These are phyloP conservation scores for Epiblema foenella DNA, from an alignment of 2,888 invertebrate species.

Conservation along the genomic window DNA sequence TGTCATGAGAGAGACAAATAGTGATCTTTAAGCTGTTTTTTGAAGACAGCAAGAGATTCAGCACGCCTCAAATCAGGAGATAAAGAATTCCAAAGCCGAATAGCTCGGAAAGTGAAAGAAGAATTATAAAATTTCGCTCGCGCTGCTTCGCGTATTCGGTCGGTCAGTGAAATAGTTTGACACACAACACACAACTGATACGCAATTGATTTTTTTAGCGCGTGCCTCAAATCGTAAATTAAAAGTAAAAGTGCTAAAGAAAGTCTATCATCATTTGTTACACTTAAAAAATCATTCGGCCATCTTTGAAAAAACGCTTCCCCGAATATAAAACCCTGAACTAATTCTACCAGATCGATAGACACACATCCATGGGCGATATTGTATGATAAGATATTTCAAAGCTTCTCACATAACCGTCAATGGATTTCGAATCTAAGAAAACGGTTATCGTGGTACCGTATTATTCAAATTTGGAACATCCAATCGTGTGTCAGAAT, in stretches of 20 bases:
- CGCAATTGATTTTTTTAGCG: conserved; percentile 26
- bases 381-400: neutral
- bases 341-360: neutral
- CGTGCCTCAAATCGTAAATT: conserved; percentile 34
- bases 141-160: no score
- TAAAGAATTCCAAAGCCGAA: no score
- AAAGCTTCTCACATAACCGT: no score
- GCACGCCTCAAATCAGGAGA: no score
- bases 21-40: no score
- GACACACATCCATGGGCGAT: neutral
- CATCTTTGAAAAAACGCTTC: conserved; percentile 39
- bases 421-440: conserved; percentile 6
- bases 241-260: conserved; percentile 43
- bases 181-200: neutral
- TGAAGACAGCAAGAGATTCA: no score
- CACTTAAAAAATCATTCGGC: conserved; percentile 33
- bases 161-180: neutral
- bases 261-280: conserved; percentile 43
- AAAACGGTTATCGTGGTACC: conserved; percentile 3
- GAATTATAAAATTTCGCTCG: no score
- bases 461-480: conserved; percentile 48
- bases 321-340: neutral
- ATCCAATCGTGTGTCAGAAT: conserved; percentile 53
- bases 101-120: no score
- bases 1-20: no score